Percentiles rank a stretch among this genome's conserved stretches.
These are phyloP conservation scores for Tichodroma muraria DNA, from an alignment of 2,113 vertebrate species.

Conservation along the genomic window DNA sequence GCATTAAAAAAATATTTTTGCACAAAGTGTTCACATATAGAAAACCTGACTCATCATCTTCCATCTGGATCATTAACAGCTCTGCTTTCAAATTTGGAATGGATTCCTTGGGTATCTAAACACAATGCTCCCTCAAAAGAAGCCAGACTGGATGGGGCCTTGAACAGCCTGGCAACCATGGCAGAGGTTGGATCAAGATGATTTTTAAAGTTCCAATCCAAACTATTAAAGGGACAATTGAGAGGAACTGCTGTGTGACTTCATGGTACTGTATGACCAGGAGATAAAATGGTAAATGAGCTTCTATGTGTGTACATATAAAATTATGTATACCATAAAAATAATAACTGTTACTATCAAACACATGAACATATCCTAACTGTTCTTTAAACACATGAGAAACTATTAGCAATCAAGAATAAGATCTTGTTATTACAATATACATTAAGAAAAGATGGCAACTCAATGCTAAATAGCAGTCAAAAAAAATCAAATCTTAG, in stretches of 20 bases:
- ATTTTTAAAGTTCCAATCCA: not conserved
- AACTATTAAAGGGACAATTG: not conserved
- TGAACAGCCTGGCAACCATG: not conserved
- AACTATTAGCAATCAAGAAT: not conserved
- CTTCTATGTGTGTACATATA: not conserved
- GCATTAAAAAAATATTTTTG: not conserved
- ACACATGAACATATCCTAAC: not conserved
- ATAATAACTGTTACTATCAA: not conserved
- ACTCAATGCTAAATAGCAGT: not conserved
- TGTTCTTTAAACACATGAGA: not conserved
- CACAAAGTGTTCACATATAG: not conserved
- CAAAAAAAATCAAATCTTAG: not conserved
- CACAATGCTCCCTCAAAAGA: not conserved
- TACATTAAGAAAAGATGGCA: not conserved
- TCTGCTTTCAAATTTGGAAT: not conserved
- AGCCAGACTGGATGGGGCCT: not conserved
- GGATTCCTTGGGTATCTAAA: not conserved
- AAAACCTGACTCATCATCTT: not conserved
- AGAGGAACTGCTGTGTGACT: not conserved
- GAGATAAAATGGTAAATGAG: not conserved
- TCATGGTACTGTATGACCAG: not conserved
- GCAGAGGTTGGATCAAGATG: not conserved
- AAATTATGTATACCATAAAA: not conserved
- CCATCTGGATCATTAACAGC: not conserved
- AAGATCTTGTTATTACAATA: not conserved